phyloP scores from a whole-genome alignment of 2,888 invertebrate genomes.

The Cotesia congregata region DNA sequence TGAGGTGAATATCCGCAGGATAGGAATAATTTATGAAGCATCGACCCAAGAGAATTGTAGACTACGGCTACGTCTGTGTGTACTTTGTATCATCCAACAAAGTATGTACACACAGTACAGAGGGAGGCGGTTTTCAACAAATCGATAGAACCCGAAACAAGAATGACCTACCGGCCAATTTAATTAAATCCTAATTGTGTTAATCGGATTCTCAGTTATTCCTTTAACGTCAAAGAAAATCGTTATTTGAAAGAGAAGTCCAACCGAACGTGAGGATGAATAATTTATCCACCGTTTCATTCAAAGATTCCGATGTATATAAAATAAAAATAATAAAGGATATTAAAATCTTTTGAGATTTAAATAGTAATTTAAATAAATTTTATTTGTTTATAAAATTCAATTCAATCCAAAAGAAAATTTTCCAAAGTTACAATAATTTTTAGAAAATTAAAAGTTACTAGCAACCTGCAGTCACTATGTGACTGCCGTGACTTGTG shows the following conservation, averaged over 20 bases:
- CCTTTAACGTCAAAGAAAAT: slow-evolving; percentile 28
- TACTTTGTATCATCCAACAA: slow-evolving; percentile 2
- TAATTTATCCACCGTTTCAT: slow-evolving; percentile 23
- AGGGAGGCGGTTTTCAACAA: slow-evolving; percentile 7
- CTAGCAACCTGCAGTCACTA: too few relatives aligned
- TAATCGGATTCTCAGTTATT: slow-evolving; percentile 31
- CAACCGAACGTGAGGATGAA: slow-evolving; percentile 16
- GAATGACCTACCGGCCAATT: slow-evolving; percentile 10
- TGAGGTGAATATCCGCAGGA: slow-evolving; percentile 16
- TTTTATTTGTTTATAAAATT: neutral
- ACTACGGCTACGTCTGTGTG: neutral
- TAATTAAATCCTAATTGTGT: slow-evolving; percentile 34
- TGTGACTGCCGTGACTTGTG: too few relatives aligned
- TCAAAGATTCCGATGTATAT: neutral
- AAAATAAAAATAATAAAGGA: slow-evolving; percentile 1
- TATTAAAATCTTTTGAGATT: slow-evolving; percentile 24
- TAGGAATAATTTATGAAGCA: slow-evolving; percentile 33
- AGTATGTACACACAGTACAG: neutral
- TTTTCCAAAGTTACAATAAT: too few relatives aligned
- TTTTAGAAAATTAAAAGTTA: too few relatives aligned
- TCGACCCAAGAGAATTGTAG: slow-evolving; percentile 26
- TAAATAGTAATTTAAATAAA: neutral
- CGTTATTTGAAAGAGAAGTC: slow-evolving; percentile 1
- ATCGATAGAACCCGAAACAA: slow-evolving; percentile 14
- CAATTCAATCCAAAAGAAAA: too few relatives aligned